Evolutionary conservation across 1,140 invertebrate species (phyloP).

Genomic region (Trachymyrmex septentrionalis): DNA sequence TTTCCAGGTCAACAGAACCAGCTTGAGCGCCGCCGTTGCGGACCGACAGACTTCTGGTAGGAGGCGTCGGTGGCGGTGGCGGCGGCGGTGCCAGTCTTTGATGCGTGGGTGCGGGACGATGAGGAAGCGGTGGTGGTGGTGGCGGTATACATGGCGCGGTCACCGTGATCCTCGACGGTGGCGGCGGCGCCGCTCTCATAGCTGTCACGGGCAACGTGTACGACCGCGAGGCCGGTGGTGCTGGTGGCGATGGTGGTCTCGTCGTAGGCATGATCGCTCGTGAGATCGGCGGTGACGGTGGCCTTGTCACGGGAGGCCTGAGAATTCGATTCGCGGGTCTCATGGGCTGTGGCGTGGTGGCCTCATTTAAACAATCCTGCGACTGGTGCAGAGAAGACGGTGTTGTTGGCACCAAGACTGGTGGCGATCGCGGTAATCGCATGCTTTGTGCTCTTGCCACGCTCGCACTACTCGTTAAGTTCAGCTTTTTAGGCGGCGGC

Average conservation of each 20-base stretch:
- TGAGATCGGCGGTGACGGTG: slow-evolving; percentile 83
- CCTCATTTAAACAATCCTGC: slow-evolving; percentile 85
- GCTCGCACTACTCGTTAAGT: slow-evolving; percentile 77
- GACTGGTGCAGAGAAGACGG: slow-evolving; percentile 86
- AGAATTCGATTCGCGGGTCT: slow-evolving; percentile 79
- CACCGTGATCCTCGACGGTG: slow-evolving; percentile 79
- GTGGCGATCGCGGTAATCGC: slow-evolving; percentile 86
- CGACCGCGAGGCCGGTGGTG: slow-evolving; percentile 82
- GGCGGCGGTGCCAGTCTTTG: slow-evolving; percentile 79
- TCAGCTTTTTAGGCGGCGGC: slow-evolving; percentile 86
- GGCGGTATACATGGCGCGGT: slow-evolving; percentile 83
- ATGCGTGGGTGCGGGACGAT: slow-evolving; percentile 78
- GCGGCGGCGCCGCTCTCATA: slow-evolving; percentile 81
- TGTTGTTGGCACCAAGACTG: slow-evolving; percentile 82
- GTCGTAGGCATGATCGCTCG: slow-evolving; percentile 60
- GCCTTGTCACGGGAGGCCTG: slow-evolving; percentile 79
- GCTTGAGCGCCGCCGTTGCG: slow-evolving; percentile 71
- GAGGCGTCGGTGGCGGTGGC: slow-evolving; percentile 78
- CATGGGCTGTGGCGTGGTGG: slow-evolving; percentile 69
- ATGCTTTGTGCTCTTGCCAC: slow-evolving; percentile 88
- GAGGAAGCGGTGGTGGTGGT: slow-evolving; percentile 83
- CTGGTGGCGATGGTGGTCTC: slow-evolving; percentile 83
- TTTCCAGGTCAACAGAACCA: slow-evolving; percentile 84
- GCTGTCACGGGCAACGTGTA: slow-evolving; percentile 54
- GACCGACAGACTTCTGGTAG: slow-evolving; percentile 80